Evolutionary conservation across 2,888 invertebrate genomes (phyloP), one percentile per base, ranked within the genome.

Genomic region (Oligia strigilis): DNA sequence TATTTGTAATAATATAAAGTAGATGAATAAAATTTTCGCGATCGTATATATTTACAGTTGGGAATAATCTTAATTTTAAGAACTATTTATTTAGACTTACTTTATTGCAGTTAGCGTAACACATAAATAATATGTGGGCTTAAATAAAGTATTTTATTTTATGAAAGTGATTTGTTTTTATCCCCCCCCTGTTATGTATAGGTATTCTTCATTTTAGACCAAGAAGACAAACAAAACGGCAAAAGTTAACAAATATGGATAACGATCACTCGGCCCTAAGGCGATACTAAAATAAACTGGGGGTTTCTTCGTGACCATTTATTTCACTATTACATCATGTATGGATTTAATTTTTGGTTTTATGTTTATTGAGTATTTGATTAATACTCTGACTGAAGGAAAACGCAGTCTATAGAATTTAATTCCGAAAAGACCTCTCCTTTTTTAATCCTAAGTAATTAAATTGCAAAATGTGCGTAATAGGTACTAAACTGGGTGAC

Each of bases 101-200:
- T 91, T 91, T 93, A 94, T 92, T 93, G 93, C 93, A 93, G 92
- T 93, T 94, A 95, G 93, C 90, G 87, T 92, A 92, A 93, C 92
- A 92, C 91, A 92, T 94, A 94, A 93, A 93, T 93, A 73, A 91
- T 91, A 95, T 96, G 94, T 95, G 95, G 93, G 97, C 96, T 96
- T 97, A 95, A 90, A 96, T 97, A 97, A 96, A 96, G 91, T 96
- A 97, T 96, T 96, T 96, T 97, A 96, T 96, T 94, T 93, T 94
- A 94, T 84, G 77, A 81, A 73, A n/a, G 78, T 86, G 87, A 87
- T 91, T 93, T 75, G 58, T 74, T 71, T 67, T 64, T 58, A 36
- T 46, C 46, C 19, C 14, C 29, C 8, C 14, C 29, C 8, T n/a
- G 3, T 11, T 13, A 29, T 36, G 5, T 80, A 36, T 17, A n/a